Conservation (phyloP, 92 coral and sea anemone species). For the Hydrozoanthus gracilis region DNA sequence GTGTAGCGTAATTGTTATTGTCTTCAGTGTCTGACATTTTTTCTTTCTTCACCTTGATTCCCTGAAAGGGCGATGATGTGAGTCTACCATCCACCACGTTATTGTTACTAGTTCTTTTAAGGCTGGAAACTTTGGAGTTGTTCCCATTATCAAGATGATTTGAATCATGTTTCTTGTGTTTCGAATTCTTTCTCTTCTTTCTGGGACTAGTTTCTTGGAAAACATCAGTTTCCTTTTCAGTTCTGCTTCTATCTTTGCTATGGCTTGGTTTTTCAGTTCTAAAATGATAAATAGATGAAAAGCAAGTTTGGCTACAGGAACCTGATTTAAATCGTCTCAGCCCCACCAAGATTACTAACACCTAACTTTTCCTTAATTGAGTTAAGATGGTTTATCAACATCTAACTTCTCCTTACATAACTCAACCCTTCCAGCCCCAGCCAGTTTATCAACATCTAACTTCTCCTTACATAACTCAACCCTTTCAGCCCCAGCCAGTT, state of each 20-base stretch:
- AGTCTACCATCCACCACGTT: background rate
- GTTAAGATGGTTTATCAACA: too few relatives aligned
- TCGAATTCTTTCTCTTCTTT: background rate
- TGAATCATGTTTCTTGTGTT: background rate
- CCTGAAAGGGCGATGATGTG: background rate
- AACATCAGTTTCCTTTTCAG: background rate
- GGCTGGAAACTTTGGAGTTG: background rate
- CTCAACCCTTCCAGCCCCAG: too few relatives aligned
- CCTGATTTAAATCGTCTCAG: too few relatives aligned
- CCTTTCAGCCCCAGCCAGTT: too few relatives aligned
- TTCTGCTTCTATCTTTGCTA: background rate
- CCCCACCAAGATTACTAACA: too few relatives aligned
- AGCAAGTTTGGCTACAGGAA: background rate
- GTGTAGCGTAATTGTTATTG: background rate
- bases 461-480: too few relatives aligned
- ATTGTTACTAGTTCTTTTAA: slow-evolving; percentile 5
- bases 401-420: too few relatives aligned
- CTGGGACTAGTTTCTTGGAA: background rate
- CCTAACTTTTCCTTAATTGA: too few relatives aligned
- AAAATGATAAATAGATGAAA: background rate
- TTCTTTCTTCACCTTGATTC: background rate
- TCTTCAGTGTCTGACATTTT: background rate
- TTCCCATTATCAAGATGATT: background rate
- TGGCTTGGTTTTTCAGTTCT: background rate
- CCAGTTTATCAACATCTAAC: too few relatives aligned